Evolutionary conservation across 2,113 vertebrate genomes (phyloP).

Genomic region (Cryptoleucopteryx plumbea): DNA sequence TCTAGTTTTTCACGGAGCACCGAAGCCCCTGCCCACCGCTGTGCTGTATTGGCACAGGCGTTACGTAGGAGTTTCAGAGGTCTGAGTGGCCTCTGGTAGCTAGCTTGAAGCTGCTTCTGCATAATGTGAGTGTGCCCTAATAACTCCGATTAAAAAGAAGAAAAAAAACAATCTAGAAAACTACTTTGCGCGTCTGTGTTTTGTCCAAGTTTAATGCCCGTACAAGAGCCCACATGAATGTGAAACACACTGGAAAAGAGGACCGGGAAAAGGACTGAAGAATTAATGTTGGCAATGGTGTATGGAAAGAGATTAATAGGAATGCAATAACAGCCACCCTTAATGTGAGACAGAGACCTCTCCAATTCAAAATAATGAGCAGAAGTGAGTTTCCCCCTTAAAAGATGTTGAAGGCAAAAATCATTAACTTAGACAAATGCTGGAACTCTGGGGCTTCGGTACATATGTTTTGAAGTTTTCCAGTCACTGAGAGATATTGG

Average conservation of each 20-base stretch:
- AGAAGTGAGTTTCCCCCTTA: not conserved
- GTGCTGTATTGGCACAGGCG: not conserved
- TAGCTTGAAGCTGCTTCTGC: not conserved
- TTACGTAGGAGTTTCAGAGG: not conserved
- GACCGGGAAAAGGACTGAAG: not conserved
- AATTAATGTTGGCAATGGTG: not conserved
- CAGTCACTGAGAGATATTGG: not conserved
- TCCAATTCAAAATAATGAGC: not conserved
- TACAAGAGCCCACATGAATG: not conserved
- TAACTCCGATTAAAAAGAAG: not conserved
- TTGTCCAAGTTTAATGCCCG: not conserved
- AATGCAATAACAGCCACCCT: not conserved
- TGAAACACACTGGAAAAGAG: not conserved
- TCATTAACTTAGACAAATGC: not conserved
- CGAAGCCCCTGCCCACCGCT: not conserved
- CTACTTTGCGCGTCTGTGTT: not conserved
- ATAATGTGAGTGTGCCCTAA: not conserved
- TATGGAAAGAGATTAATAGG: not conserved
- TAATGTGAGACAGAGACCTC: not conserved
- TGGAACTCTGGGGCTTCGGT: not conserved
- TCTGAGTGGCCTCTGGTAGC: not conserved
- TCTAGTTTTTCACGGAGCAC: not conserved
- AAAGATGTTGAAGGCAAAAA: not conserved
- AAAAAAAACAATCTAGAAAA: not conserved
- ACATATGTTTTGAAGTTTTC: not conserved